A percentile compares a stretch with the other conserved stretches of the same genome.
Evolutionary conservation across 1,140 invertebrate genomes (phyloP).

Genomic region (Diorhabda carinulata): DNA sequence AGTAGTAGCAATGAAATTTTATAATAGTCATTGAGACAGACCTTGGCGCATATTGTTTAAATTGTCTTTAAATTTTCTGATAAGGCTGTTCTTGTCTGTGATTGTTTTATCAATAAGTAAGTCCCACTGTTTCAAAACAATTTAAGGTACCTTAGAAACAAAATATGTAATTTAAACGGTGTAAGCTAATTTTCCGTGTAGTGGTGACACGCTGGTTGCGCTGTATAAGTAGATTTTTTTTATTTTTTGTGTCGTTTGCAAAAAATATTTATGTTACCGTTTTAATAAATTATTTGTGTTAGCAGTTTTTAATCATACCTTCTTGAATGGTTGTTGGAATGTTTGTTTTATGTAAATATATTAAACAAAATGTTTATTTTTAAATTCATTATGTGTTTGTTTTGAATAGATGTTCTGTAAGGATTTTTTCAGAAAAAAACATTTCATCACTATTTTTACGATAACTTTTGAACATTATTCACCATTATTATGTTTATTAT

Average conservation of each 20-base stretch:
- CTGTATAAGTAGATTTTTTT: not conserved
- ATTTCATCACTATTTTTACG: too few relatives aligned
- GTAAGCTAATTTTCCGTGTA: not conserved
- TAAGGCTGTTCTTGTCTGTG: not conserved
- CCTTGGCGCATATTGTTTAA: constrained; percentile 8
- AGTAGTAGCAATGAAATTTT: not conserved
- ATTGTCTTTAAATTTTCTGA: constrained; percentile 10
- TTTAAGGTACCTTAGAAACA: not conserved
- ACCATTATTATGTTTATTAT: too few relatives aligned
- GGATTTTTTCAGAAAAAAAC: too few relatives aligned
- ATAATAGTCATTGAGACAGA: not conserved
- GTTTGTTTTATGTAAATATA: too few relatives aligned
- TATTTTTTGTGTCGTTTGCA: not conserved
- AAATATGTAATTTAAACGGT: not conserved
- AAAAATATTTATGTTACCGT: not conserved
- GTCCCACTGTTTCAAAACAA: not conserved
- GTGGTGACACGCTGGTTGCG: not conserved
- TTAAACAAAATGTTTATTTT: too few relatives aligned
- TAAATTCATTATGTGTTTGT: too few relatives aligned
- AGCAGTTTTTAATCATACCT: too few relatives aligned
- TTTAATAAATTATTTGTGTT: not conserved
- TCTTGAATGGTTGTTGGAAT: too few relatives aligned
- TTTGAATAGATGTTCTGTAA: too few relatives aligned
- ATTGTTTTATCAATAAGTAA: constrained; percentile 14
- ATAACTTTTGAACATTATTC: too few relatives aligned